Conservation (phyloP, 2,888 invertebrate genomes). For the Andrena bucephala region DNA sequence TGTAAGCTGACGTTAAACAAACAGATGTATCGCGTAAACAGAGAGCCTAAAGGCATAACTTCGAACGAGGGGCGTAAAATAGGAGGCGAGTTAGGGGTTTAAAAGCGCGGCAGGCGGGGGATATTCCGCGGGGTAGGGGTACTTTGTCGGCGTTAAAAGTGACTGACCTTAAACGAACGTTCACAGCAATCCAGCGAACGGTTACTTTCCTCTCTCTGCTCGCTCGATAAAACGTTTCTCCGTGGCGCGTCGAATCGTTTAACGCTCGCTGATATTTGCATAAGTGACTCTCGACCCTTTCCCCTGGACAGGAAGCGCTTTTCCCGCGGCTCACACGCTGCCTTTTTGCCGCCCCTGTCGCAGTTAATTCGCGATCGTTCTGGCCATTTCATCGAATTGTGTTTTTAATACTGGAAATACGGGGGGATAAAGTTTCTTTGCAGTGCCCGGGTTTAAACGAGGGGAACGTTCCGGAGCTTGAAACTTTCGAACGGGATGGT, state of each 20-base stretch:
- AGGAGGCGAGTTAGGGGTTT: background rate
- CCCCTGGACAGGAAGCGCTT: conserved; percentile 12
- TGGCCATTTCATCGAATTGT: background rate
- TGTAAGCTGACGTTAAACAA: conserved; percentile 21
- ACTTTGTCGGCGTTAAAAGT: conserved; percentile 53
- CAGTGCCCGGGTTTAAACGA: background rate
- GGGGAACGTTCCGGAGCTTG: background rate
- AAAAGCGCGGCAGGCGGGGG: background rate
- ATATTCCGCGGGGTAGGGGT: conserved; percentile 32
- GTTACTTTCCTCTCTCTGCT: background rate
- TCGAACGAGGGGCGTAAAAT: background rate
- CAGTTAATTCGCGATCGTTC: conserved; percentile 24
- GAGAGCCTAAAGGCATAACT: conserved; percentile 7
- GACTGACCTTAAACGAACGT: conserved; percentile 61
- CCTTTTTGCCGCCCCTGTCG: background rate
- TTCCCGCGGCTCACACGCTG: background rate
- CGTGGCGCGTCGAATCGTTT: conserved; percentile 35
- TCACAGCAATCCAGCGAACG: conserved; percentile 16
- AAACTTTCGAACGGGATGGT: background rate
- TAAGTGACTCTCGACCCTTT: conserved; percentile 43
- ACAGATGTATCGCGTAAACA: conserved; percentile 10
- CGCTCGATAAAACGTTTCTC: conserved; percentile 43
- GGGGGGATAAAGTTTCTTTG: background rate
- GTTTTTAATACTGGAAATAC: conserved; percentile 15
- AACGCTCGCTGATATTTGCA: conserved; percentile 44